These are phyloP conservation scores for Platalea minor DNA, from an alignment of 2,797 vertebrate genomes.

Conservation along the genomic window DNA sequence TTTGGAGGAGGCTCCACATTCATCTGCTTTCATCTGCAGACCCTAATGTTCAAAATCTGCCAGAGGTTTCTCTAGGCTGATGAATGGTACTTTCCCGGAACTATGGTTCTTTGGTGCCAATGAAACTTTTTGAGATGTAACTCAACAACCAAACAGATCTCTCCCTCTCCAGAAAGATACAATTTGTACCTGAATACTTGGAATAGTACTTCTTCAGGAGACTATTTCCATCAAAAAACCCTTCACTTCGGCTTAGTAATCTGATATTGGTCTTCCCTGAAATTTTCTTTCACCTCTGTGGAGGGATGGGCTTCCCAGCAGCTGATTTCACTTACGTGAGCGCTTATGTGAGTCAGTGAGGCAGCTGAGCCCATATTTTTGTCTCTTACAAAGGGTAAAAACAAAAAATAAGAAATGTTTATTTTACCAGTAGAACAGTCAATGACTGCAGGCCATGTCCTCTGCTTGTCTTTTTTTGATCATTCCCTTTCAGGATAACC, in stretches of 20 bases:
- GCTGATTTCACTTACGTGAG: not conserved
- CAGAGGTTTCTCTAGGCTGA: not conserved
- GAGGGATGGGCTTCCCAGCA: not conserved
- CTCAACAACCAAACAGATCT: not conserved
- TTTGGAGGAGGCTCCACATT: not conserved
- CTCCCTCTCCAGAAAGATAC: not conserved
- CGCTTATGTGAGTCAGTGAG: not conserved
- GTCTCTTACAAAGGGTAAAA: not conserved
- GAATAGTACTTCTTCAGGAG: not conserved
- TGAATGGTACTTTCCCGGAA: not conserved
- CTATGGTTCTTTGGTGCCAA: not conserved
- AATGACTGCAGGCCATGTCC: not conserved
- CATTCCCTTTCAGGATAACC: not conserved
- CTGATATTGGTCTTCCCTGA: not conserved
- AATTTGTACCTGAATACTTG: not conserved
- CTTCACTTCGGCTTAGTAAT: not conserved
- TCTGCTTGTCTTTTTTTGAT: not conserved
- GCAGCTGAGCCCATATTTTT: not conserved
- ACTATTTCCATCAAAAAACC: not conserved
- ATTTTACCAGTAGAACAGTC: not conserved
- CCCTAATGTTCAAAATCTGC: not conserved
- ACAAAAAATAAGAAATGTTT: not conserved
- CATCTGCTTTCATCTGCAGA: not conserved
- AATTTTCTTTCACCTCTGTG: not conserved
- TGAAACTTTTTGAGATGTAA: not conserved